phyloP scores from a whole-genome alignment of 2,888 invertebrate genomes.

The Adelognathus sp. region DNA sequence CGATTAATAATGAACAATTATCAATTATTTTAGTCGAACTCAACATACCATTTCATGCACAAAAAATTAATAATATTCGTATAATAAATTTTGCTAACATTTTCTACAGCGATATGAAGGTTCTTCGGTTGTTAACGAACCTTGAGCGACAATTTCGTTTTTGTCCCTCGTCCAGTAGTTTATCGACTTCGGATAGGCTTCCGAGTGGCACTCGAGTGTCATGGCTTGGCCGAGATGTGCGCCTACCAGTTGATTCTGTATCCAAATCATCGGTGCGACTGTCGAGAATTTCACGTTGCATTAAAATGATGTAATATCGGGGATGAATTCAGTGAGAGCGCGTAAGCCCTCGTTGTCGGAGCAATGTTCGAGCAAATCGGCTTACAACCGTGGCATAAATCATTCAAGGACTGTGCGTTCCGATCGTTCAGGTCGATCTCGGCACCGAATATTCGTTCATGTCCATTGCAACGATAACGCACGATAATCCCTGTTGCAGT shows the following conservation, averaged over 20 bases:
- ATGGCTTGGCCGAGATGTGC: slow-evolving; percentile 82
- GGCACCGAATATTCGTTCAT: neutral
- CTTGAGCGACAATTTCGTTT: slow-evolving; percentile 82
- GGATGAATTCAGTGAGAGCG: neutral
- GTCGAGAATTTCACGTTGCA: slow-evolving; percentile 33
- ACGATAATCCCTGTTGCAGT: neutral
- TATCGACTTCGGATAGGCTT: slow-evolving; percentile 84
- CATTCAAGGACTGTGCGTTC: neutral
- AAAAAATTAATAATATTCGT: no score
- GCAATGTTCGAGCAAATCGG: slow-evolving; percentile 6
- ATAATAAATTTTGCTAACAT: no score
- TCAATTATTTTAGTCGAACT: no score
- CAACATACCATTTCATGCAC: no score
- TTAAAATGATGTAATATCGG: slow-evolving; percentile 3
- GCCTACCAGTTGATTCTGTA: slow-evolving; percentile 83
- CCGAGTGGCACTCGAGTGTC: slow-evolving; percentile 83
- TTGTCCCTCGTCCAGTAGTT: slow-evolving; percentile 84
- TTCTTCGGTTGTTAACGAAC: slow-evolving; percentile 69
- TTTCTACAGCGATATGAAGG: neutral
- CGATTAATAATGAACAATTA: no score
- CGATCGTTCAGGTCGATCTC: neutral
- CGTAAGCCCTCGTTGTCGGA: neutral
- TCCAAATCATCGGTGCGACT: slow-evolving; percentile 84
- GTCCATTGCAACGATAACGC: neutral
- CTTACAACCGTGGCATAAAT: neutral